Percentiles rank a stretch among this genome's conserved stretches.
Evolutionary conservation across 2,113 vertebrate genomes (phyloP).

Genomic region (Vidua macroura): DNA sequence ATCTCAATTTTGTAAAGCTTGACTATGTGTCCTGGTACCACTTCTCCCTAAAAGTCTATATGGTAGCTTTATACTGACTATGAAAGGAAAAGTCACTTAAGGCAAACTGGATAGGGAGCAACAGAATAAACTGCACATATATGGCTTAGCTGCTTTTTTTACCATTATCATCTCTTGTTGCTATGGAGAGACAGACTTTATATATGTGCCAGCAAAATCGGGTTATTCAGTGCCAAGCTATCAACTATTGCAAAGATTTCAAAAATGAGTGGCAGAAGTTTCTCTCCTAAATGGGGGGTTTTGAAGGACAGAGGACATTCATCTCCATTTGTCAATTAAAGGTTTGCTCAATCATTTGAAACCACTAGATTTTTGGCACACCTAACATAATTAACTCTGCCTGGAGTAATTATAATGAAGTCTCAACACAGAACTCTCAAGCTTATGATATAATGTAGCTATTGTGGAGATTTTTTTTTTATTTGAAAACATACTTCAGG

Average conservation of each 20-base stretch:
- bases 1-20: background rate
- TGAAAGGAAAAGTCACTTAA: slow-evolving; percentile 35
- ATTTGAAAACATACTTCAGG: slow-evolving; percentile 11
- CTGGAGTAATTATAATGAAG: background rate
- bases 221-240: background rate
- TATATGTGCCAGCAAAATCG: background rate
- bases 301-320: background rate
- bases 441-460: slow-evolving; percentile 9
- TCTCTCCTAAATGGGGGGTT: background rate
- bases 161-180: slow-evolving; percentile 32
- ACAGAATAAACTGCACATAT: background rate
- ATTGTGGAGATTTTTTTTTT: background rate
- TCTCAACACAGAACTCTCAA: background rate
- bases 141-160: background rate
- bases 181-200: slow-evolving; percentile 32
- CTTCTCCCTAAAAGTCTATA: background rate
- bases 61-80: background rate
- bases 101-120: background rate
- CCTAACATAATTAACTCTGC: background rate
- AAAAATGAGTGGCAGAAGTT: background rate
- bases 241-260: background rate
- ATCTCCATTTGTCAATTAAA: slow-evolving; percentile 24
- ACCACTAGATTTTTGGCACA: background rate
- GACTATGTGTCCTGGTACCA: background rate
- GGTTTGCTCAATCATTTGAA: slow-evolving; percentile 18